Evolutionary conservation across 2,888 invertebrate genomes (phyloP).

Genomic region (Girardia tigrina): DNA sequence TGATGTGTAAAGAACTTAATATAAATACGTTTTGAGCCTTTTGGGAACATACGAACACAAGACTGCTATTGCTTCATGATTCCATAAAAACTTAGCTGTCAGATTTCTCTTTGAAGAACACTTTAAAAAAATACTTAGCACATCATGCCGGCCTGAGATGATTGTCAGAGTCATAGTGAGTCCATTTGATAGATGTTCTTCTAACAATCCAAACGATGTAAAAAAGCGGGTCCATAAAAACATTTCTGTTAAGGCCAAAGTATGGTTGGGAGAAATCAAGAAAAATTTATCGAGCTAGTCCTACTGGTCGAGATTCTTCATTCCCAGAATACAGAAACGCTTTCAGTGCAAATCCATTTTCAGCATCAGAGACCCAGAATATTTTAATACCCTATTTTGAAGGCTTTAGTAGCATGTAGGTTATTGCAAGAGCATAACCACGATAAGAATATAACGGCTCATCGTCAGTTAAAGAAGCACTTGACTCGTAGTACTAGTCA

Average conservation of each 20-base stretch:
- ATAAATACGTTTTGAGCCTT: slow-evolving; percentile 5
- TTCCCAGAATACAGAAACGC: background rate
- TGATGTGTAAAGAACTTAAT: slow-evolving; percentile 1
- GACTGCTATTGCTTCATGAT: background rate
- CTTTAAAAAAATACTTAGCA: background rate
- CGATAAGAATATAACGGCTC: too few relatives aligned
- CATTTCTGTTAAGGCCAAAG: too few relatives aligned
- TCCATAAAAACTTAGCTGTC: slow-evolving; percentile 12
- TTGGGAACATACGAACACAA: background rate
- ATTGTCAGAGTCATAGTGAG: slow-evolving; percentile 11
- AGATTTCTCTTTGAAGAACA: background rate
- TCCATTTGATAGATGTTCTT: background rate
- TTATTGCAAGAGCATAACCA: too few relatives aligned
- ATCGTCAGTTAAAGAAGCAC: too few relatives aligned
- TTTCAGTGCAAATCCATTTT: slow-evolving; percentile 19
- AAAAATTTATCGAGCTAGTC: slow-evolving; percentile 3
- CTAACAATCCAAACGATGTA: too few relatives aligned
- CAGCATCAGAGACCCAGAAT: slow-evolving; percentile 9
- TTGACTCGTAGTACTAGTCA: too few relatives aligned
- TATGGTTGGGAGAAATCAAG: slow-evolving; percentile 10
- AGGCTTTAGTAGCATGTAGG: too few relatives aligned
- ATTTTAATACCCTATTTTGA: slow-evolving; percentile 17
- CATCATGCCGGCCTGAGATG: background rate
- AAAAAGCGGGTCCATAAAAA: too few relatives aligned
- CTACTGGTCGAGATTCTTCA: slow-evolving; percentile 10